These are phyloP conservation scores for Priocnemis perturbator DNA, from an alignment of 2,888 invertebrate genomes.

Conservation along the genomic window DNA sequence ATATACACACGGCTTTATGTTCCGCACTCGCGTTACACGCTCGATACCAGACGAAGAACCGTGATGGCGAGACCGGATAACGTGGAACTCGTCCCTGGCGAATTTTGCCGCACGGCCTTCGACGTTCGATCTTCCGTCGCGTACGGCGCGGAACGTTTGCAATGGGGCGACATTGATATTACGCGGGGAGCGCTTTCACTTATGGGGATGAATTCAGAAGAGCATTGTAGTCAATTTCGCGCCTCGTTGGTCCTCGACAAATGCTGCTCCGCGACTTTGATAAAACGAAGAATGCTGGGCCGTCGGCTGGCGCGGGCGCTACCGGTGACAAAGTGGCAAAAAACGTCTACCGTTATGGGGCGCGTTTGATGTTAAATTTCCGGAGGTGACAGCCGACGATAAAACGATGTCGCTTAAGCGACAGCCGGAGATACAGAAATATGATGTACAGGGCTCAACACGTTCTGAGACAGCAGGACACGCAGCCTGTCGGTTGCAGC, in stretches of 20 bases:
- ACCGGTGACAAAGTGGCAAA: conserved; percentile 32
- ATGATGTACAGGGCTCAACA: conserved; percentile 65
- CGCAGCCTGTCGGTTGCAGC: too few relatives aligned
- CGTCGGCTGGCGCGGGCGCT: background rate
- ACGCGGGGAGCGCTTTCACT: too few relatives aligned
- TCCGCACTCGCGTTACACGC: too few relatives aligned
- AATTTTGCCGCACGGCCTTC: conserved; percentile 11
- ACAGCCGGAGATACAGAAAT: conserved; percentile 59
- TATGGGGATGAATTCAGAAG: too few relatives aligned
- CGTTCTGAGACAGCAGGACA: conserved; percentile 48
- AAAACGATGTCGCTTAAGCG: conserved; percentile 61
- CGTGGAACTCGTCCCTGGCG: background rate
- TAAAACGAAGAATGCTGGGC: too few relatives aligned
- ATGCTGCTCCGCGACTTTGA: too few relatives aligned
- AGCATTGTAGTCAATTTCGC: too few relatives aligned
- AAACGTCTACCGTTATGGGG: conserved; percentile 25
- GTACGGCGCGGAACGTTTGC: background rate
- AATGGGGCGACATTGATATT: background rate
- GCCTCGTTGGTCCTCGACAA: too few relatives aligned
- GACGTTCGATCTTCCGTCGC: background rate
- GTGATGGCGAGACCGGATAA: too few relatives aligned
- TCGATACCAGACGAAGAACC: too few relatives aligned
- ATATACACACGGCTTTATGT: too few relatives aligned
- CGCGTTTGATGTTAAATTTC: conserved; percentile 60
- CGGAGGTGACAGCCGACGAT: conserved; percentile 61